Evolutionary conservation across 2,888 invertebrate species (phyloP), one percentile per base, ranked within the genome.

Genomic region (Dynastes grantii): DNA sequence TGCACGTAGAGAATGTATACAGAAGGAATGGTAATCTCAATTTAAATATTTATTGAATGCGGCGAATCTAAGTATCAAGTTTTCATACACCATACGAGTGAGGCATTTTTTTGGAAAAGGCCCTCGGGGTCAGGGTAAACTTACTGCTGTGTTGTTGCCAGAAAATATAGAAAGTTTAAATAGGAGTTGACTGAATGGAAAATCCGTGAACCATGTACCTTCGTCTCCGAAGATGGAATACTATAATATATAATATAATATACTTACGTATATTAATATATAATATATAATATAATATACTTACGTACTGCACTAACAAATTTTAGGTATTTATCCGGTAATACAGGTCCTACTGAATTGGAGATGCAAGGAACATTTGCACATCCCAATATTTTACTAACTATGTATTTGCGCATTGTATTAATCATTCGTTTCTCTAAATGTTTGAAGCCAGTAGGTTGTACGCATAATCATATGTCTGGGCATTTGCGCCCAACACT

Each of bases 31-130:
- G 58, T 58, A 73, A 73, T 73, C 58, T 61, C n/a, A 73, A 73
- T 73, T 73, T 73, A 73, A 73, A 73, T 73, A 73, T 73, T 73
- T 73, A 73, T 73, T 73, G 73, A 73, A 73, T 73, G 58, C 37
- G 71, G 71, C 55, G 32, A 55, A 61, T 45, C 58, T 73, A 58
- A 58, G 73, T 73, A 73, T 73, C 58, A 73, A 73, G 73, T 73
- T 73, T 73, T 58, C 73, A 55, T 68, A 68, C 51, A 32, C 16
- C 67, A 27, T 16, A 58, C n/a, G 29, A 32, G 58, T 73, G 61
- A 73, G 58, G 73, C 40, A 73, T 73, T 73, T 71, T 70, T 58
- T 73, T 0, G 32, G 68, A 29, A 11, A 13, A 51, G 22, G 27
- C 49, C 53, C 51, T 51, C 29, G 51, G 53, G 49, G 4, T 13